phyloP scores from a whole-genome alignment of 1,140 invertebrate genomes.

The Orchestia grillus region DNA sequence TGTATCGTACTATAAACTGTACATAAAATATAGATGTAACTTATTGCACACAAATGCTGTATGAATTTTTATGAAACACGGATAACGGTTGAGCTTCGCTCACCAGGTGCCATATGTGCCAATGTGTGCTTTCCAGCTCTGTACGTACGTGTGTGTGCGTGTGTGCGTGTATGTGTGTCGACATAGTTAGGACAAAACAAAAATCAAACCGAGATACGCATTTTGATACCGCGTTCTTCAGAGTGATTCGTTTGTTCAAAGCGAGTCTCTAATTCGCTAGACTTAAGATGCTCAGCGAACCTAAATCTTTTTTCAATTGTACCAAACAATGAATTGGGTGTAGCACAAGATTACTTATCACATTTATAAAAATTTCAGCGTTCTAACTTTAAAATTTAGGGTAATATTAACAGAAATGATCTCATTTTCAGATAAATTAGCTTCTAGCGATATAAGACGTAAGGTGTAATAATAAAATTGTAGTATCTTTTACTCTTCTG shows the following conservation, averaged over 20 bases:
- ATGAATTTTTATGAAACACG: slow-evolving; percentile 9
- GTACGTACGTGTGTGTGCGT: too few relatives aligned
- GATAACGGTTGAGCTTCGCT: slow-evolving; percentile 1
- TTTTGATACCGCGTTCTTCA: neutral
- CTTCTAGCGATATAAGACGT: neutral
- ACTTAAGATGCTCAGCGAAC: neutral
- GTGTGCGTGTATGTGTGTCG: too few relatives aligned
- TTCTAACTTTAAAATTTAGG: neutral
- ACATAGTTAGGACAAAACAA: neutral
- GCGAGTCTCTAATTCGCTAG: neutral
- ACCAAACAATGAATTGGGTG: neutral
- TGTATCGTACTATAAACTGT: slow-evolving; percentile 39
- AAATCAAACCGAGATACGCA: neutral
- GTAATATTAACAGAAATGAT: neutral
- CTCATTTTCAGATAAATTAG: neutral
- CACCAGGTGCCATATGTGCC: slow-evolving; percentile 42
- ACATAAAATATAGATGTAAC: slow-evolving; percentile 45
- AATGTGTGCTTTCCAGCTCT: slow-evolving; percentile 1
- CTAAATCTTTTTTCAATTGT: neutral
- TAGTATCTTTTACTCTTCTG: neutral
- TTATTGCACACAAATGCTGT: neutral
- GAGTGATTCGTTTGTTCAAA: neutral
- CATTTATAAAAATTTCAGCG: neutral
- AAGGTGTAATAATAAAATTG: neutral
- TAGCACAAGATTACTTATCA: neutral